phyloP scores from a whole-genome alignment of 2,113 vertebrate genomes.

The Brienomyrus longianalis region DNA sequence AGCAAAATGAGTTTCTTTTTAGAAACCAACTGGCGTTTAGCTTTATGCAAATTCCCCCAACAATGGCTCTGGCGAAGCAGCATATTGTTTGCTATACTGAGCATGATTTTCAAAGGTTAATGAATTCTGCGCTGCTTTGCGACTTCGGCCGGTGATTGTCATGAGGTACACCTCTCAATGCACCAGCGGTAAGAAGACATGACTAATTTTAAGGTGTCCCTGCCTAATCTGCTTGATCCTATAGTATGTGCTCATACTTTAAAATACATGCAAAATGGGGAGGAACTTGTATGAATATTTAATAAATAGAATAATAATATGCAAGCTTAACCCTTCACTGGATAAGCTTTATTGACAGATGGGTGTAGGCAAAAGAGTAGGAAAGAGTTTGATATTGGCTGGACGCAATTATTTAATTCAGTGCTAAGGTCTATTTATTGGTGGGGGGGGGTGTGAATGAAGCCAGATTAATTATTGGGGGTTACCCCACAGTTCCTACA shows the following conservation, averaged over 20 bases:
- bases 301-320: background rate
- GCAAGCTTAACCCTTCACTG: background rate
- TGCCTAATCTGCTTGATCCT: background rate
- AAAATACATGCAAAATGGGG: background rate
- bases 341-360: background rate
- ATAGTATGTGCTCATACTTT: background rate
- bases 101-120: slow-evolving; percentile 18
- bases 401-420: background rate
- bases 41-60: slow-evolving; percentile 19
- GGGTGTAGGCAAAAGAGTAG: background rate
- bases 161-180: background rate
- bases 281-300: background rate
- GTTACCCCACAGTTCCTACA: background rate
- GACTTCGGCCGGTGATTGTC: background rate
- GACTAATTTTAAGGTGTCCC: background rate
- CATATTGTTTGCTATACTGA: slow-evolving; percentile 19
- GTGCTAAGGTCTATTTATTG: background rate
- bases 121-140: background rate
- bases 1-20: slow-evolving; percentile 12
- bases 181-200: background rate
- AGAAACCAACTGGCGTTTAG: slow-evolving; percentile 19
- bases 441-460: background rate
- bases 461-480: background rate
- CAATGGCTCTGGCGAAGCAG: background rate
- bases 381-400: background rate